Conservation (phyloP, 2,888 invertebrate genomes). For the Julus scandinavius region DNA sequence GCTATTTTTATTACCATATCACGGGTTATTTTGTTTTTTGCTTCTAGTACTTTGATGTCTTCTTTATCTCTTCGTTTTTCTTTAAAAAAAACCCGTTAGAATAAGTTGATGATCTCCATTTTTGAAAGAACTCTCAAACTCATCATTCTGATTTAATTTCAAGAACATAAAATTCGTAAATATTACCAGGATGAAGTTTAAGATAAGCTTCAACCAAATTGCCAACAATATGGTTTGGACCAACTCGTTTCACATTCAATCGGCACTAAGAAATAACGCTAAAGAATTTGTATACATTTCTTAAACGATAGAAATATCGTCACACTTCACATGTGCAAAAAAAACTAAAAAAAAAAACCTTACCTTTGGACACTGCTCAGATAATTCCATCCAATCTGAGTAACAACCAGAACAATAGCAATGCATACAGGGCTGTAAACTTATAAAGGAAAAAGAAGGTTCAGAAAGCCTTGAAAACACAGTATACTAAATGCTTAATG, state of each 20-base stretch:
- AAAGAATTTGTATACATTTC: neutral
- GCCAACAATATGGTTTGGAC: constrained; percentile 40
- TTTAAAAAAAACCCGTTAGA: neutral
- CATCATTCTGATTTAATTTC: neutral
- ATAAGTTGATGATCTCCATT: neutral
- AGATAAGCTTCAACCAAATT: constrained; percentile 47
- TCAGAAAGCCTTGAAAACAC: too few species aligned
- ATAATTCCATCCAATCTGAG: constrained; percentile 38
- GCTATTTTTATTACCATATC: neutral
- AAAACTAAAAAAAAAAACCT: neutral
- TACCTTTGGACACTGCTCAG: constrained; percentile 46
- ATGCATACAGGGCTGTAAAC: constrained; percentile 49
- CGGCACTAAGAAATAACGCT: constrained; percentile 33
- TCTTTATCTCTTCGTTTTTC: neutral
- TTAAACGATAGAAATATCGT: neutral
- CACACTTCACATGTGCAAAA: neutral
- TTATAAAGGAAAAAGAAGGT: neutral
- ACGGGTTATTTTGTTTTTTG: constrained; percentile 45
- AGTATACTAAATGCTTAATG: neutral
- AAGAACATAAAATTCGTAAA: neutral
- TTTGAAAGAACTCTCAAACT: neutral
- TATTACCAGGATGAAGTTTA: constrained; percentile 45
- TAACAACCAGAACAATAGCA: constrained; percentile 50
- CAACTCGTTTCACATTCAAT: neutral
- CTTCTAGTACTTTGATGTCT: constrained; percentile 1